Base-by-base conservation (phyloP, 2,888 invertebrate genomes). In the Orthosia incerta region DNA sequence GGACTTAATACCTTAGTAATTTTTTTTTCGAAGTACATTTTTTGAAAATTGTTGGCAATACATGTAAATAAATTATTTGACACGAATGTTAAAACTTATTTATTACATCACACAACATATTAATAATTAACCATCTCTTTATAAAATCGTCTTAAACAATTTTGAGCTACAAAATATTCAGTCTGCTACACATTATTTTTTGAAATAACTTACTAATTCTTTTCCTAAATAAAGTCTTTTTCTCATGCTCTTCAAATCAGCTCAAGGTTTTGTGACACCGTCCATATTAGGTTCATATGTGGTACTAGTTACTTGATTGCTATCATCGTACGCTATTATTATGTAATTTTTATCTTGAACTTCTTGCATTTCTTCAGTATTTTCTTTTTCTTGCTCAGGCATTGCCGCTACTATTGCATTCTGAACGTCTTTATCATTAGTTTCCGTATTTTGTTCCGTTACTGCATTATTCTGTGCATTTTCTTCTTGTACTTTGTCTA, bases 401-500 rank as follows among this genome's bases (percentile, higher is more conserved):
- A 55, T 31, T 20, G 74, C 68, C 11, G 56, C 67, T 7, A 20
- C 31, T 63, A 63, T 77, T 53, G 60, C 23, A 20, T 65, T 71
- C n/a, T 63, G 45, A n/a, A 45, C 20, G 9, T 62, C 66, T 64
- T 69, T 51, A 56, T 70, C 51, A 45, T 20, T 51, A 13, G 16
- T 31, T 76, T 71, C 74, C 68, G 57, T 59, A 46, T 71, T 66
- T 65, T 76, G 66, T 48, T 23, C 39, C 46, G 68, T 60, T 2
- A 68, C 26, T 48, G 68, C 70, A 57, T 86, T 75, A n/a, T 79
- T 76, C 9, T 65, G 66, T 50, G 59, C 68, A 64, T 71, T 71
- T 62, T 86, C 87, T 84, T 91, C 86, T 83, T 90, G 89, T 15
- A 85, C 84, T 82, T 91, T 88, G 45, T 91, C 89, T 71, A 95